A percentile compares a stretch with the other conserved stretches of the same genome.
Conservation (phyloP, 2,888 invertebrate species). For the Harpalus rubripes region DNA sequence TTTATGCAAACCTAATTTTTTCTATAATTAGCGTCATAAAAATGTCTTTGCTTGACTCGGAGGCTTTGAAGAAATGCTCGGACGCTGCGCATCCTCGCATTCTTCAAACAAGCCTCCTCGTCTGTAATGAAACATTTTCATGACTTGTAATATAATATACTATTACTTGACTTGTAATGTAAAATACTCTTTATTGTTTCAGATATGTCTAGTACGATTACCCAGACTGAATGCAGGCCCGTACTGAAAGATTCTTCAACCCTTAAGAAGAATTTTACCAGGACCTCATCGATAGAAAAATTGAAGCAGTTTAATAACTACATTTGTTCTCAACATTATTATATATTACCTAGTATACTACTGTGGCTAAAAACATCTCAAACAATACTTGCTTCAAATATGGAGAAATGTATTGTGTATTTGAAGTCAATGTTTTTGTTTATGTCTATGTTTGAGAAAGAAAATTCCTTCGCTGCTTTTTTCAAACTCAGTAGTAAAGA, state of each 20-base stretch:
- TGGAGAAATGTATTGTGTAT: constrained; percentile 72
- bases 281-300: constrained; percentile 74
- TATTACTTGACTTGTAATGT: too few species aligned
- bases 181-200: background rate
- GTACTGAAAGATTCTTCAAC: background rate
- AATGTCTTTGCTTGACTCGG: too few species aligned
- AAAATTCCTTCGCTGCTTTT: constrained; percentile 15
- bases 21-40: too few species aligned
- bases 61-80: too few species aligned
- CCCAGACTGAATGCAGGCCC: constrained; percentile 40
- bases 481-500: constrained; percentile 51
- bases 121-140: too few species aligned
- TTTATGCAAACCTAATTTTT: too few species aligned
- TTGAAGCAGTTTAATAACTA: constrained; percentile 74
- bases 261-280: constrained; percentile 71
- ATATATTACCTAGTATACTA: constrained; percentile 73
- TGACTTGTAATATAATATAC: too few species aligned
- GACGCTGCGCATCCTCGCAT: too few species aligned
- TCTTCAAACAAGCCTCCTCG: too few species aligned
- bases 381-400: constrained; percentile 71
- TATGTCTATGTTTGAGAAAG: constrained; percentile 40
- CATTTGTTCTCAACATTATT: constrained; percentile 75
- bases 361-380: constrained; percentile 74
- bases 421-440: constrained; percentile 69
- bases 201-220: constrained; percentile 57